Percentiles rank a stretch among this genome's conserved stretches.
These are phyloP conservation scores for Trichonephila clavipes DNA, from an alignment of 1,140 invertebrate genomes.

Conservation along the genomic window DNA sequence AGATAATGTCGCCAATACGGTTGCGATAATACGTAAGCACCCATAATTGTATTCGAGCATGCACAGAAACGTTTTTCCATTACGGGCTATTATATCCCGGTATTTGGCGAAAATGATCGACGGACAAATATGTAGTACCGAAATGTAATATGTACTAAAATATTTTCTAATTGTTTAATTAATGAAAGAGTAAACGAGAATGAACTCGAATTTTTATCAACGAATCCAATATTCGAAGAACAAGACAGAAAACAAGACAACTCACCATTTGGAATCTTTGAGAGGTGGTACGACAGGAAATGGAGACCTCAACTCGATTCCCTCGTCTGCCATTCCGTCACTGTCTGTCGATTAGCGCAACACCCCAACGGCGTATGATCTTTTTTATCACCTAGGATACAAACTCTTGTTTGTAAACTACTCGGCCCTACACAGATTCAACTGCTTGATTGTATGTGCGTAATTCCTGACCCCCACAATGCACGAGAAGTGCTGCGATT, in stretches of 20 bases:
- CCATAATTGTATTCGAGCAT: too few species aligned
- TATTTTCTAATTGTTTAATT: too few species aligned
- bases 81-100: too few species aligned
- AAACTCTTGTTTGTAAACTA: background rate
- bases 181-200: too few species aligned
- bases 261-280: slow-evolving; percentile 71
- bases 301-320: slow-evolving; percentile 61
- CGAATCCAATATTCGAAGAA: background rate
- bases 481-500: too few species aligned
- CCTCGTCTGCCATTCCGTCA: slow-evolving; percentile 59
- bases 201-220: too few species aligned
- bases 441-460: background rate
- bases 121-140: too few species aligned
- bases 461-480: background rate
- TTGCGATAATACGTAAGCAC: too few species aligned
- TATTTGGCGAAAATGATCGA: too few species aligned
- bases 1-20: too few species aligned
- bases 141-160: too few species aligned
- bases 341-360: background rate
- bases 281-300: slow-evolving; percentile 70
- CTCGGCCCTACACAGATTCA: background rate
- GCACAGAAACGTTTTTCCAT: too few species aligned
- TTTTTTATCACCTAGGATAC: background rate
- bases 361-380: background rate
- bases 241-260: background rate